Evolutionary conservation across 2,797 vertebrate genomes (phyloP).

Genomic region (Etheostoma nigrum): DNA sequence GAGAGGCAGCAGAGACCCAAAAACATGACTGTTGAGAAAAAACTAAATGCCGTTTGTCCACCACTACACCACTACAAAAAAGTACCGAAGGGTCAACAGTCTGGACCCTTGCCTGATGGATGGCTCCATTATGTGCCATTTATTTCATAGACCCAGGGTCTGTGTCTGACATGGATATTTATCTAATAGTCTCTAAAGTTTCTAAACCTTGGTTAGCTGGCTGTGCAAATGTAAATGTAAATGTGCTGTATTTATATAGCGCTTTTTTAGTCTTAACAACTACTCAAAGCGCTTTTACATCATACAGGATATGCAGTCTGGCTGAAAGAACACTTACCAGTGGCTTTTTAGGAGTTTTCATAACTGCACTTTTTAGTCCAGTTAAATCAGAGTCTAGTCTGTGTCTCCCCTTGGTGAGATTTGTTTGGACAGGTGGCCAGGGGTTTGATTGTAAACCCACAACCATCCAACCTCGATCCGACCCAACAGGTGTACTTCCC

Average conservation of each 20-base stretch:
- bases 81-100: neutral
- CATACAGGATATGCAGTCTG: neutral
- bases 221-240: neutral
- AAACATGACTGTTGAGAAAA: neutral
- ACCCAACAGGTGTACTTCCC: too few species aligned
- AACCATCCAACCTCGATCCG: too few species aligned
- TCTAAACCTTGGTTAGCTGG: constrained; percentile 1
- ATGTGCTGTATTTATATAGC: too few species aligned
- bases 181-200: constrained; percentile 3
- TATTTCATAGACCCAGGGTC: neutral
- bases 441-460: too few species aligned
- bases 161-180: constrained; percentile 2
- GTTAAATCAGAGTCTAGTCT: too few species aligned
- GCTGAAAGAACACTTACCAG: neutral
- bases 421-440: too few species aligned
- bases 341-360: too few species aligned
- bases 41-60: neutral
- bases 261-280: too few species aligned
- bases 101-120: neutral
- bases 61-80: neutral
- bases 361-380: too few species aligned
- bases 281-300: too few species aligned
- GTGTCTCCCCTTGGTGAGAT: too few species aligned
- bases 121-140: neutral
- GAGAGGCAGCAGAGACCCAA: neutral